These are phyloP conservation scores for Stictonetta naevosa DNA, from an alignment of 2,113 vertebrate genomes.

Conservation along the genomic window DNA sequence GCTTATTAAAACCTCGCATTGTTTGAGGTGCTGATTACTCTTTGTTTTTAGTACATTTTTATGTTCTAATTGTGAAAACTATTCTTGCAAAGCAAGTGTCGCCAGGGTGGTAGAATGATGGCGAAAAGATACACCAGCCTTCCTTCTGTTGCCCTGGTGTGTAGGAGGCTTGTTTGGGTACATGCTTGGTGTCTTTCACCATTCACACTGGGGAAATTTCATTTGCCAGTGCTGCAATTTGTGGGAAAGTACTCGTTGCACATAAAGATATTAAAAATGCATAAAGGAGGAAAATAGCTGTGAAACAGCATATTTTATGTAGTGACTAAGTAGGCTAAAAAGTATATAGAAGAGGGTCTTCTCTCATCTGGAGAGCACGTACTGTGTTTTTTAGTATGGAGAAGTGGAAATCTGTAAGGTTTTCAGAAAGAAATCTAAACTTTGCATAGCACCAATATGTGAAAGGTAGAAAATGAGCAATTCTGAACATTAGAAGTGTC, in stretches of 20 bases:
- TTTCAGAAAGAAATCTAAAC: neutral
- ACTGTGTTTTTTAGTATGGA: neutral
- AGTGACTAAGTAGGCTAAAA: neutral
- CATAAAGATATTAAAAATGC: neutral
- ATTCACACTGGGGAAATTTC: neutral
- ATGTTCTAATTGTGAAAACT: neutral
- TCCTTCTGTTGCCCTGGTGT: neutral
- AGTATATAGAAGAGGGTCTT: rapidly evolving
- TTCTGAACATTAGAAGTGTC: neutral
- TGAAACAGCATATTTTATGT: neutral
- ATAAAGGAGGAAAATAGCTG: neutral
- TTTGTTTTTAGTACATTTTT: neutral
- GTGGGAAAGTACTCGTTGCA: neutral
- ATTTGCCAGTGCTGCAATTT: neutral
- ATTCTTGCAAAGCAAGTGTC: neutral
- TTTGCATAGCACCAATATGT: rapidly evolving
- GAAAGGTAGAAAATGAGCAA: neutral
- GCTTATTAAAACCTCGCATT: neutral
- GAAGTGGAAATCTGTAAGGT: neutral
- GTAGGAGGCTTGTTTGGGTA: neutral
- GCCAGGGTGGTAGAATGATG: neutral
- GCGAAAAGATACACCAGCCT: neutral
- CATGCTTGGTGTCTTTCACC: neutral
- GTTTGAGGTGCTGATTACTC: neutral
- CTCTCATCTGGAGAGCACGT: neutral